Evolutionary conservation across 1,140 invertebrate species (phyloP).

Genomic region (Theocolax elegans): DNA sequence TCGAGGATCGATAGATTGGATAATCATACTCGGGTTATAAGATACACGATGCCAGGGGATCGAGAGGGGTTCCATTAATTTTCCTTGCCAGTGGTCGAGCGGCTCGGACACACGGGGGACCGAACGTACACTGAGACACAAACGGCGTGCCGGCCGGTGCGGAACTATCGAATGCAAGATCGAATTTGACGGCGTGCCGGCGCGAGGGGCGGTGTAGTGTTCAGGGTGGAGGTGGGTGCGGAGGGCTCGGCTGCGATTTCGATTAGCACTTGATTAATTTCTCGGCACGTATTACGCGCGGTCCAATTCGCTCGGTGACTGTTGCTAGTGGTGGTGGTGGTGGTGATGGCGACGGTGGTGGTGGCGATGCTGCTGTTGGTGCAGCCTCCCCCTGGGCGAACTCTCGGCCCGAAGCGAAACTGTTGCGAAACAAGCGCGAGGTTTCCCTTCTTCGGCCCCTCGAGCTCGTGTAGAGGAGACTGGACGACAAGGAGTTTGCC

Average conservation of each 20-base stretch:
- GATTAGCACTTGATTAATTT: slow-evolving; percentile 39
- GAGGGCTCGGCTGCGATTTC: neutral
- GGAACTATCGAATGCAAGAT: slow-evolving; percentile 44
- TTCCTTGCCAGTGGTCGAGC: too few relatives aligned
- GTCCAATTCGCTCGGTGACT: too few relatives aligned
- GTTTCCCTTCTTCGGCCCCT: neutral
- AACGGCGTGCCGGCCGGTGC: too few relatives aligned
- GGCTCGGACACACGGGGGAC: too few relatives aligned
- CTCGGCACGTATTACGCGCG: neutral
- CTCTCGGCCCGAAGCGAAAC: neutral
- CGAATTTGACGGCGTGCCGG: slow-evolving; percentile 19
- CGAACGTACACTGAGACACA: too few relatives aligned
- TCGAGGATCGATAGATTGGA: too few relatives aligned
- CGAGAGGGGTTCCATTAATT: slow-evolving; percentile 1
- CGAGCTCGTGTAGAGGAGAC: neutral
- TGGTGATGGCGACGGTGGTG: too few relatives aligned
- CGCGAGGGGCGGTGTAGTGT: slow-evolving; percentile 3
- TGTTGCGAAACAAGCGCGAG: slow-evolving; percentile 24
- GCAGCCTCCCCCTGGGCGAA: neutral
- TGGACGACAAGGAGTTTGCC: slow-evolving; percentile 5
- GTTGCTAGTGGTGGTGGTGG: too few relatives aligned
- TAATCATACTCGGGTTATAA: neutral
- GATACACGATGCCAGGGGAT: neutral
- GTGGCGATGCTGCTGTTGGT: too few relatives aligned
- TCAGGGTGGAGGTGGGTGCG: neutral